A percentile compares a stretch with the other conserved stretches of the same genome.
phyloP scores from a whole-genome alignment of 2,113 vertebrate species.

The Pituophis catenifer region DNA sequence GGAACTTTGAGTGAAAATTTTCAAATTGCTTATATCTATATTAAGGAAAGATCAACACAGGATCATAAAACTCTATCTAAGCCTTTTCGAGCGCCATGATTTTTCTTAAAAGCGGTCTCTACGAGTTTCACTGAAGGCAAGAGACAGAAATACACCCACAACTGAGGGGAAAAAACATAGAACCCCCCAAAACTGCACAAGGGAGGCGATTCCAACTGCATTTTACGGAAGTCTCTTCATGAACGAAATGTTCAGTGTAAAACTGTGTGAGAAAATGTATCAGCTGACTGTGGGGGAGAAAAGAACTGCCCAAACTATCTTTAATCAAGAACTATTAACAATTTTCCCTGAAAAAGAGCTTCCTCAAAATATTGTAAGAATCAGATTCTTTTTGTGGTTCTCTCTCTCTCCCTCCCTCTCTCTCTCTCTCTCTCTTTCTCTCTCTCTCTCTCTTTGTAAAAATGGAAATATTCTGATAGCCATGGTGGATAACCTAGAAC shows the following conservation, averaged over 20 bases:
- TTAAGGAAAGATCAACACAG: not conserved
- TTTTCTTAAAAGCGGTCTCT: not conserved
- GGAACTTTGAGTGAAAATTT: not conserved
- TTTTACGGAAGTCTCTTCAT: not conserved
- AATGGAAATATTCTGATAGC: not conserved
- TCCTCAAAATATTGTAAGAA: no score
- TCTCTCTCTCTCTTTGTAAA: no score
- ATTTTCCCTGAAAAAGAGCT: not conserved
- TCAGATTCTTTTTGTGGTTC: no score
- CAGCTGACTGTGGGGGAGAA: not conserved
- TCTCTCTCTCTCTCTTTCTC: no score
- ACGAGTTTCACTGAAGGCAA: not conserved
- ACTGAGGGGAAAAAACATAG: not conserved
- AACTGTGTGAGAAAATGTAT: not conserved
- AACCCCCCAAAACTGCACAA: no score
- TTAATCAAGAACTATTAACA: not conserved
- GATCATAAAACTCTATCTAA: not conserved
- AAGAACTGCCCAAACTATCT: no score
- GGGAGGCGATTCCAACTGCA: not conserved
- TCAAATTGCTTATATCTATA: not conserved
- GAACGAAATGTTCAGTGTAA: not conserved
- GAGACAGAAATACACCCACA: not conserved
- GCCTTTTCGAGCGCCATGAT: not conserved
- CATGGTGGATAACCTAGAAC: not conserved
- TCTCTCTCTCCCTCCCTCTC: not conserved